These are phyloP conservation scores for Hypsopygia costalis DNA, from an alignment of 2,888 invertebrate species.

Conservation along the genomic window DNA sequence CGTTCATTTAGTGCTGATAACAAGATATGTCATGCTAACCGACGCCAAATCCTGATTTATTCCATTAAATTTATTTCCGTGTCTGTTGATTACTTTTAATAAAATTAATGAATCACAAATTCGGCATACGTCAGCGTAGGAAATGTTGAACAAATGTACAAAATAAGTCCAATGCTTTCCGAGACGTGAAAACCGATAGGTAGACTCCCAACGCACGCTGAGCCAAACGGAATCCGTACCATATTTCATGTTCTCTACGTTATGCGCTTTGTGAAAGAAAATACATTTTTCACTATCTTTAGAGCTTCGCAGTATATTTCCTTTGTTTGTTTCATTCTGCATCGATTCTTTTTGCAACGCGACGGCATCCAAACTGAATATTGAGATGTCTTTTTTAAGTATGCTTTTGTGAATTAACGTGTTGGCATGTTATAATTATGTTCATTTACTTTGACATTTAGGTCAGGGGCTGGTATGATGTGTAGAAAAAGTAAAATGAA, in stretches of 20 bases:
- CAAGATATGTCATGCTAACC: constrained; percentile 15
- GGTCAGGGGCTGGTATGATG: constrained; percentile 20
- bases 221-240: constrained; percentile 70
- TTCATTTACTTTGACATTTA: constrained; percentile 18
- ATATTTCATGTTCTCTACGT: constrained; percentile 75
- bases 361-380: background rate
- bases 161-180: constrained; percentile 63
- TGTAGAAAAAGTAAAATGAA: constrained; percentile 40
- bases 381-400: constrained; percentile 13
- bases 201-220: constrained; percentile 62
- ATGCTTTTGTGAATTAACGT: constrained; percentile 7
- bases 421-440: constrained; percentile 10
- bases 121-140: constrained; percentile 33
- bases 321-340: constrained; percentile 50
- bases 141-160: constrained; percentile 59
- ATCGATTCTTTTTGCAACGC: constrained; percentile 27
- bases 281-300: constrained; percentile 77
- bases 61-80: background rate
- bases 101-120: constrained; percentile 10
- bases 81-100: background rate
- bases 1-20: constrained; percentile 46
- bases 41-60: constrained; percentile 16
- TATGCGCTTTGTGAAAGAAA: constrained; percentile 78
- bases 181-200: constrained; percentile 68
- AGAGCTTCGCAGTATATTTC: constrained; percentile 53